Base-by-base conservation (phyloP, 2,113 vertebrate species). In the Varanus salvator region DNA sequence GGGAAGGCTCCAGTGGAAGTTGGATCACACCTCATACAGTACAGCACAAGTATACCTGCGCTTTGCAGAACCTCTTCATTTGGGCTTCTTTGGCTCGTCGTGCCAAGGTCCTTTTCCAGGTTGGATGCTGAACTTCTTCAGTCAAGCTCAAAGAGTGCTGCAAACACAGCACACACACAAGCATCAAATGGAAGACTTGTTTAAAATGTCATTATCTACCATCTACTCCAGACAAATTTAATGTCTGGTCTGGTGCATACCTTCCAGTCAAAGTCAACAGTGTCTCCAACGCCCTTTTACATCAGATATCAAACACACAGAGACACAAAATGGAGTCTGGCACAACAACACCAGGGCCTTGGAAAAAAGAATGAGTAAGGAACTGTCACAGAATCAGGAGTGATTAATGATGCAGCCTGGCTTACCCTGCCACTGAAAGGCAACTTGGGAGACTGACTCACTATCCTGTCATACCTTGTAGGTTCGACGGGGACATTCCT, bases 41-140 rank as follows among this genome's bases (percentile, higher is more conserved):
- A n/a, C 1, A 17, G 0, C 44, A 6, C 15, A 4, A 60, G 19
- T 15, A 87, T 93, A 99, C 99, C 98, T 99, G 98, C 66, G 99
- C 99, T 93, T 97, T 97, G 88, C 97, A 97, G 88, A 99, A 97
- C 69, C 98, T 96, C 81, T 98, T 98, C 92, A 98, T 95, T 94
- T 98, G 97, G 1, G 97, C 98, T 86, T 97, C 98, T 95, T 96
- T 98, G 75, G 97, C 98, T 25, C 93, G 96, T 6, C 98, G 97
- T 91, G 97, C 92, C 93, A 99, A 74, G 0, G 98, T 98, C 90
- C 93, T 97, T 93, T 93, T 97, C 97, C 96, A 98, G 1, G 97
- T 89, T 82, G 98, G 96, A 60, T 96, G 89, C 93, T 97, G 98
- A 92, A 96, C 94, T 93, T 97, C 96, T 4, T 96, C 95, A 38